A percentile compares a stretch with the other conserved stretches of the same genome.
These are phyloP conservation scores for Cercocebus atys DNA, from an alignment of 2,113 vertebrate species.

Conservation along the genomic window DNA sequence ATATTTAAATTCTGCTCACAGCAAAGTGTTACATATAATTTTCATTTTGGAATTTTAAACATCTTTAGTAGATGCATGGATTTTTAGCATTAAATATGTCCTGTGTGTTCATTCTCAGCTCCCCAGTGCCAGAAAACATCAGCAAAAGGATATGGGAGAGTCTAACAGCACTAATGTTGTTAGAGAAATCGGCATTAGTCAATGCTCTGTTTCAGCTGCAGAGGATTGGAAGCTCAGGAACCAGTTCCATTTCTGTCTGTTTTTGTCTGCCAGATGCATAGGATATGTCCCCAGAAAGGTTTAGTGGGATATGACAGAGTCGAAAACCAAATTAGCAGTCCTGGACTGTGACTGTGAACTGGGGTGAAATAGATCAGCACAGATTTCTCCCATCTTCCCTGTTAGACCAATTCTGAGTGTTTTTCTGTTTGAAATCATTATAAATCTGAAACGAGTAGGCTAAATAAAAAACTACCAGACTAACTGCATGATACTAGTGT, in stretches of 20 bases:
- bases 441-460: constrained; percentile 29
- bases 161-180: constrained; percentile 58
- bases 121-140: constrained; percentile 63
- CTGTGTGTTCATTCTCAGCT: constrained; percentile 65
- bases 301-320: constrained; percentile 37
- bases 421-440: constrained; percentile 58
- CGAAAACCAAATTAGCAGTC: constrained; percentile 56
- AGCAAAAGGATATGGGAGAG: constrained; percentile 47
- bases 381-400: constrained; percentile 23
- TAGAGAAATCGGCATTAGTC: constrained; percentile 68
- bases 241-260: constrained; percentile 47
- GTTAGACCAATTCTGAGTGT: constrained; percentile 30
- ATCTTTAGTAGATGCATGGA: constrained; percentile 49
- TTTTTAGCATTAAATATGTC: constrained; percentile 61
- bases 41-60: constrained; percentile 66
- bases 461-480: neutral
- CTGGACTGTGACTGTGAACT: neutral
- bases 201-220: constrained; percentile 29
- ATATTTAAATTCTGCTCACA: constrained; percentile 80
- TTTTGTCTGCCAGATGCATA: constrained; percentile 51
- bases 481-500: neutral
- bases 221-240: constrained; percentile 9
- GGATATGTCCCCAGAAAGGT: constrained; percentile 53
- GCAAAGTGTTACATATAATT: constrained; percentile 70
- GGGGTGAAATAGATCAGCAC: constrained; percentile 7